Base-by-base conservation (phyloP, 2,113 vertebrate species). In the Eptesicus fuscus region DNA sequence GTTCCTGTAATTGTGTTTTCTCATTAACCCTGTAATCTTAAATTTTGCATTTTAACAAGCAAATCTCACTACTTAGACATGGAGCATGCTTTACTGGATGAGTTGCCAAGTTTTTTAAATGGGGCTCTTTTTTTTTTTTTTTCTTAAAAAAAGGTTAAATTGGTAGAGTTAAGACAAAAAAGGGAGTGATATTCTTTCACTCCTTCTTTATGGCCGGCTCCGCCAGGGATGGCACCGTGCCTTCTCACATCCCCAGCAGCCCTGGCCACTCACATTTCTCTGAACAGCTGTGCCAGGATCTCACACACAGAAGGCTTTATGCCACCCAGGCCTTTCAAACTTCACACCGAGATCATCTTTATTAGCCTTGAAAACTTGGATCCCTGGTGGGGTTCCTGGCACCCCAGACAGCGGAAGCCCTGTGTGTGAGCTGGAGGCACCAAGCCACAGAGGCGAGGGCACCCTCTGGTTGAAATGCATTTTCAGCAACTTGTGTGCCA, bases 251-350 rank as follows among this genome's bases (percentile, higher is more conserved):
- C 51, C n/a, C 74, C 11, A 11, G 5, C 32, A 3, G 77, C 59
- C 47, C 67, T 7, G 32, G 88, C 93, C 74, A 49, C 76, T 93
- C 69, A 78, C 93, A 69, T 28, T 93, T 85, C 70, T 44, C 67
- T 3, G 11, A n/a, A 42, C 51, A 85, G 25, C 92, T 40, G 51
- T 76, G 94, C 92, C 95, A 97, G 71, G 70, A 71, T 61, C 80
- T 84, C 90, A 67, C 47, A 96, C 95, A 97, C 93, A 76, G 88
- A 86, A 94, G 71, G 65, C 94, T 95, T 97, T 96, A 47, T 96
- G 95, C 84, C 93, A 71, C 69, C 37, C 70, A 65, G 71, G 30
- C 85, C 53, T 95, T 95, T 84, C 77, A 76, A 51, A 91, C 87
- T 35, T 92, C 89, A 70, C 92, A 51, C 51, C 65, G 35, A 92